A percentile compares a stretch with the other conserved stretches of the same genome.
These are phyloP conservation scores for Spialia ferax DNA, from an alignment of 2,888 invertebrate species.

Conservation along the genomic window DNA sequence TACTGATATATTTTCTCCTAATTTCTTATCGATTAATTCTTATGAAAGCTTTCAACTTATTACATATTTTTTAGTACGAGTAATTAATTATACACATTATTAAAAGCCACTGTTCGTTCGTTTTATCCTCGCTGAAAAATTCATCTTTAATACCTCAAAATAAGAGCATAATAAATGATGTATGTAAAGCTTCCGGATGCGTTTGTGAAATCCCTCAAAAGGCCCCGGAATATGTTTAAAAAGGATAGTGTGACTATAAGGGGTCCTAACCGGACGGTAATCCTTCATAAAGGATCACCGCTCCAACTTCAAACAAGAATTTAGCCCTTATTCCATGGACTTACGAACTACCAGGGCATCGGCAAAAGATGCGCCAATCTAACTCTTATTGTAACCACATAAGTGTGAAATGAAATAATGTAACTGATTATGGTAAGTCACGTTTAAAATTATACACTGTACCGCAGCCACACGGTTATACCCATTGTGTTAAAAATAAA, in stretches of 20 bases:
- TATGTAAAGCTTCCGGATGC: conserved; percentile 18
- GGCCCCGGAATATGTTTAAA: conserved; percentile 32
- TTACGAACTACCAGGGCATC: background rate
- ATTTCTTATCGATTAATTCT: no score
- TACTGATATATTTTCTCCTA: no score
- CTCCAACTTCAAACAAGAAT: conserved; percentile 5
- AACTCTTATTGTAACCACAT: conserved; percentile 19
- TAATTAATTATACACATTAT: background rate
- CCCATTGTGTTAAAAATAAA: conserved; percentile 35
- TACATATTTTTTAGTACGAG: background rate
- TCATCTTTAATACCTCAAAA: background rate
- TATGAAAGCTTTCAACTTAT: no score
- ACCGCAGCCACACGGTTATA: conserved; percentile 31
- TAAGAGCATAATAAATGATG: conserved; percentile 14
- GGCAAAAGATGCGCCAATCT: conserved; percentile 15
- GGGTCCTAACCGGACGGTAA: conserved; percentile 27
- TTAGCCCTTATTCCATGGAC: conserved; percentile 19
- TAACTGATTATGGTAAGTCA: background rate
- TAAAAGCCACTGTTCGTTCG: background rate
- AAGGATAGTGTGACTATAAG: conserved; percentile 33
- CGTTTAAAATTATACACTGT: conserved; percentile 34
- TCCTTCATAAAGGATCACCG: conserved; percentile 22
- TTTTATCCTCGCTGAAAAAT: background rate
- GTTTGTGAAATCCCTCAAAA: conserved; percentile 25
- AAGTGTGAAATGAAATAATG: conserved; percentile 1